A percentile compares a stretch with the other conserved stretches of the same genome.
These are phyloP conservation scores for Parasteatoda tepidariorum DNA, from an alignment of 1,140 invertebrate genomes.

Conservation along the genomic window DNA sequence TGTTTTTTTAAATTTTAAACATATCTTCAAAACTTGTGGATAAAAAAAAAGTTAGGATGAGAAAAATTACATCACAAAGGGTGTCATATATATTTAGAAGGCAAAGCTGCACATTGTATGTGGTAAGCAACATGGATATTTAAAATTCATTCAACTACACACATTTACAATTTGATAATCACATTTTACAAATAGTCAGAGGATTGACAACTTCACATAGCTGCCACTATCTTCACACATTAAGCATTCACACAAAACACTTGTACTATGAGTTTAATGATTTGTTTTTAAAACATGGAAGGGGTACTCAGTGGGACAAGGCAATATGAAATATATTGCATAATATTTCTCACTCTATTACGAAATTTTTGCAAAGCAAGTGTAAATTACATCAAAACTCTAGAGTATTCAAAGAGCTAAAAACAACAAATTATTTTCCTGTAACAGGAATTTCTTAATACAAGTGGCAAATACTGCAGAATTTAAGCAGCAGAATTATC, in stretches of 20 bases:
- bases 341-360: slow-evolving; percentile 45
- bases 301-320: slow-evolving; percentile 30
- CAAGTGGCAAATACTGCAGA: slow-evolving; percentile 14
- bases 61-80: slow-evolving; percentile 15
- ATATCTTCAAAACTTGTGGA: not conserved
- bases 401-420: slow-evolving; percentile 47
- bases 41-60: slow-evolving; percentile 19
- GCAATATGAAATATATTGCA: slow-evolving; percentile 56
- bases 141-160: slow-evolving; percentile 31
- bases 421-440: slow-evolving; percentile 41
- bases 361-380: slow-evolving; percentile 52
- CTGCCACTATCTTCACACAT: slow-evolving; percentile 53
- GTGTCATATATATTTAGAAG: no score
- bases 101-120: slow-evolving; percentile 30
- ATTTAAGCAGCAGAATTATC: slow-evolving; percentile 40
- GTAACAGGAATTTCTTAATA: slow-evolving; percentile 30
- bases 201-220: slow-evolving; percentile 44
- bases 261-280: slow-evolving; percentile 24
- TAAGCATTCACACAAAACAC: slow-evolving; percentile 33
- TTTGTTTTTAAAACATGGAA: slow-evolving; percentile 51
- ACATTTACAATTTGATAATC: slow-evolving; percentile 22
- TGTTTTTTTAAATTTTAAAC: no score
- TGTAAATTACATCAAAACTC: slow-evolving; percentile 61
- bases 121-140: slow-evolving; percentile 25
- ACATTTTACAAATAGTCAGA: slow-evolving; percentile 6